Evolutionary conservation across 2,797 vertebrate species (phyloP).

Genomic region (Etheostoma nigrum): DNA sequence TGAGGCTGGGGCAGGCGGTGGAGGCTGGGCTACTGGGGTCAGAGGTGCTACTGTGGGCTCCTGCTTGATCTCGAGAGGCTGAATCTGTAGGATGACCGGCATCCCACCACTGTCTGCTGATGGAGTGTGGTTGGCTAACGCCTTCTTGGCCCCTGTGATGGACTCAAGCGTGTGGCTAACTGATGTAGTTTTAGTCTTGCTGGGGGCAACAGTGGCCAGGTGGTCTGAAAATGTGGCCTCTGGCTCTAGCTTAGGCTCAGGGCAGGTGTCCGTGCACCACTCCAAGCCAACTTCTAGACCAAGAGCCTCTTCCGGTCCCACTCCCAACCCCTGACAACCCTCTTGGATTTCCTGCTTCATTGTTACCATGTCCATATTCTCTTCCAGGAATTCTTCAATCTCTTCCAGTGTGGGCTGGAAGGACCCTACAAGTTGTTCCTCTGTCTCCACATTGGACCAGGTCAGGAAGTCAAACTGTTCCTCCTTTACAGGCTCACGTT

Average conservation of each 20-base stretch:
- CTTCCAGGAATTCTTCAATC: constrained; percentile 97
- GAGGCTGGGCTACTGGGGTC: constrained; percentile 68
- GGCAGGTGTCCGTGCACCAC: constrained; percentile 49
- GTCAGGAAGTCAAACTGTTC: constrained; percentile 89
- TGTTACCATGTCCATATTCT: constrained; percentile 92
- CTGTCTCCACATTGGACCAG: constrained; percentile 85
- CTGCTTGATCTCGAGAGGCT: constrained; percentile 92
- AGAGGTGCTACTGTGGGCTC: constrained; percentile 72
- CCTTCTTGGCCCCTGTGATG: constrained; percentile 55
- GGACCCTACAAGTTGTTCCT: constrained; percentile 84
- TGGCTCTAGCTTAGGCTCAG: constrained; percentile 52
- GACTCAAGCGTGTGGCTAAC: constrained; percentile 54
- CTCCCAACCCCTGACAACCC: constrained; percentile 70
- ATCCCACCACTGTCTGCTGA: constrained; percentile 74
- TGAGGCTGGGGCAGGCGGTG: constrained; percentile 76
- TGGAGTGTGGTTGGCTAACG: constrained; percentile 70
- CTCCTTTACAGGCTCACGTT: constrained; percentile 84
- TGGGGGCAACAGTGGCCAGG: constrained; percentile 55
- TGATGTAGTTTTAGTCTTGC: constrained; percentile 77
- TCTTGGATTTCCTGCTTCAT: constrained; percentile 86
- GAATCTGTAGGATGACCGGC: constrained; percentile 92
- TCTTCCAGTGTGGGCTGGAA: constrained; percentile 97
- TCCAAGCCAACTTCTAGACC: constrained; percentile 76
- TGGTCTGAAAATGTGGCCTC: constrained; percentile 85
- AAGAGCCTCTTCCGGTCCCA: constrained; percentile 81